Evolutionary conservation across 2,888 invertebrate species (phyloP).

Genomic region (Agonum fuliginosum): DNA sequence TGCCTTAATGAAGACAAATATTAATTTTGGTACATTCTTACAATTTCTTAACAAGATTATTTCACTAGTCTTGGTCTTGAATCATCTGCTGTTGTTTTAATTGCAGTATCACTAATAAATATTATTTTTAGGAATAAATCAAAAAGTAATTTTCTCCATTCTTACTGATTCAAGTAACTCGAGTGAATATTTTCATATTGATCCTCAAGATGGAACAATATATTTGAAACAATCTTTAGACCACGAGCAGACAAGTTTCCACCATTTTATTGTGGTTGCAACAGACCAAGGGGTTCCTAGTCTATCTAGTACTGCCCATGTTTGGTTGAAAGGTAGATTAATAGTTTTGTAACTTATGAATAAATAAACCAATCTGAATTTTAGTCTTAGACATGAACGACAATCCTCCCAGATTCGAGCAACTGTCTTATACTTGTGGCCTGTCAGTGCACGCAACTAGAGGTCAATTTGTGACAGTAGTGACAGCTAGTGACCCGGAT

Average conservation of each 20-base stretch:
- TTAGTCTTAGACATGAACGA: slow-evolving; percentile 93
- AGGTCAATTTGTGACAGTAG: slow-evolving; percentile 91
- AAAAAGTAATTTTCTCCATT: slow-evolving; percentile 82
- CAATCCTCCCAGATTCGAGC: slow-evolving; percentile 90
- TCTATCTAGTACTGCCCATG: slow-evolving; percentile 86
- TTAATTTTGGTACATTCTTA: too few relatives aligned
- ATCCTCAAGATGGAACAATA: slow-evolving; percentile 84
- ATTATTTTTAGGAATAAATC: slow-evolving; percentile 77
- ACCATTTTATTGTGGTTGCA: slow-evolving; percentile 88
- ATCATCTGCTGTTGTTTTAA: neutral
- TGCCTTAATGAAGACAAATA: too few relatives aligned
- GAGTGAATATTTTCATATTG: slow-evolving; percentile 84
- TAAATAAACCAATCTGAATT: slow-evolving; percentile 60
- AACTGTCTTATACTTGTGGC: slow-evolving; percentile 84
- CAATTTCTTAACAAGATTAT: too few relatives aligned
- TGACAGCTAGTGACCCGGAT: slow-evolving; percentile 93
- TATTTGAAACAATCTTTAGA: slow-evolving; percentile 87
- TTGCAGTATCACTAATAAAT: neutral
- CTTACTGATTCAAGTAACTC: slow-evolving; percentile 78
- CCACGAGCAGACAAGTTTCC: slow-evolving; percentile 83
- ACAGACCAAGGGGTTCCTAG: slow-evolving; percentile 90
- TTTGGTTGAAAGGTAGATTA: slow-evolving; percentile 86
- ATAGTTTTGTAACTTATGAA: too few relatives aligned
- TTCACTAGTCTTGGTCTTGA: too few relatives aligned
- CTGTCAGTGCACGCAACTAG: slow-evolving; percentile 88